Evolutionary conservation across 2,113 vertebrate species (phyloP).

Genomic region (Glaucidium brasilianum): DNA sequence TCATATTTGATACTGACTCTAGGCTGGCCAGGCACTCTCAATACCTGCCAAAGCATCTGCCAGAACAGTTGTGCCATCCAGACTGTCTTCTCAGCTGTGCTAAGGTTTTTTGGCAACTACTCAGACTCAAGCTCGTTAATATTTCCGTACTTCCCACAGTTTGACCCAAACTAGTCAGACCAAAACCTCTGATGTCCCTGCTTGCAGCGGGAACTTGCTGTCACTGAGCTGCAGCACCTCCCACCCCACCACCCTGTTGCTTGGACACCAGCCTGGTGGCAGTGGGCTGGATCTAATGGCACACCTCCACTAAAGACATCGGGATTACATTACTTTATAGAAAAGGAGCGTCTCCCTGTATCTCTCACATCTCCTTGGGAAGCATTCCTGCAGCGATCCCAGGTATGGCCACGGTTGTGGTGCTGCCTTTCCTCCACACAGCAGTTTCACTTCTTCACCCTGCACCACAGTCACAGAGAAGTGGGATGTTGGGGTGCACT

Average conservation of each 20-base stretch:
- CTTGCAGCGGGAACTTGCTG: background rate
- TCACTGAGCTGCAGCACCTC: background rate
- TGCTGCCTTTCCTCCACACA: background rate
- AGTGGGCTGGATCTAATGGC: background rate
- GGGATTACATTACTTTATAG: rapidly evolving
- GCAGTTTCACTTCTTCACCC: background rate
- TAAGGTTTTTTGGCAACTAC: background rate
- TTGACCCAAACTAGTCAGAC: background rate
- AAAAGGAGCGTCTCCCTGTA: background rate
- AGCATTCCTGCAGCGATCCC: background rate
- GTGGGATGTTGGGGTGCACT: rapidly evolving
- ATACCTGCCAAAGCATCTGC: background rate
- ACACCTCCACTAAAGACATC: background rate
- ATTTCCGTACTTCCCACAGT: background rate
- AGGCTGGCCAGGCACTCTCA: background rate
- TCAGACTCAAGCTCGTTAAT: background rate
- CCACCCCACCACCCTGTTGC: background rate
- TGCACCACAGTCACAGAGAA: background rate
- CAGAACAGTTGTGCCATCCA: background rate
- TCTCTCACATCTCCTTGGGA: background rate
- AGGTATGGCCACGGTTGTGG: background rate
- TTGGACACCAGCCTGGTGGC: rapidly evolving
- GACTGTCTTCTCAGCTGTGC: background rate
- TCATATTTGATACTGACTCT: background rate
- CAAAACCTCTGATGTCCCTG: background rate